Conservation (phyloP, 2,797 vertebrate genomes). For the Semaprochilodus insignis region DNA sequence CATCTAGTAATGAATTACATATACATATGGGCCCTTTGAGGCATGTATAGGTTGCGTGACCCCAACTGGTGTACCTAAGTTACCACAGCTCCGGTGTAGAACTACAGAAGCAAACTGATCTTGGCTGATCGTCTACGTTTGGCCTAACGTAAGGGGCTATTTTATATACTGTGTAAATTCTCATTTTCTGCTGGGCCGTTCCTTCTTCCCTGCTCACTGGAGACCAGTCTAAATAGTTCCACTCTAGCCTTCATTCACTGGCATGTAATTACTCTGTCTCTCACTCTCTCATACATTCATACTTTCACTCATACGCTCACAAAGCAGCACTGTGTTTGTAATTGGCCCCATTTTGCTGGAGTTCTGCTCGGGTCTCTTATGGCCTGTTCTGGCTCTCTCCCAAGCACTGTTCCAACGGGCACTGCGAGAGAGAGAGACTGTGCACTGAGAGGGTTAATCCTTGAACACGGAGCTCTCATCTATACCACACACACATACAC, state of each 20-base stretch:
- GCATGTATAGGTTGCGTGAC: background rate
- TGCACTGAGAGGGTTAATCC: conserved; percentile 57
- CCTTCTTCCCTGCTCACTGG: background rate
- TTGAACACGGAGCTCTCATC: conserved; percentile 31
- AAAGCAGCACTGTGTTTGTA: conserved; percentile 62
- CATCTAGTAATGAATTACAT: too few relatives aligned
- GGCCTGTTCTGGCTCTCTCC: conserved; percentile 19
- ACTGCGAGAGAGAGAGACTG: conserved; percentile 15
- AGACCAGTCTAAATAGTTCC: background rate
- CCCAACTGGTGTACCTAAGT: too few relatives aligned
- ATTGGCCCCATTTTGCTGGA: conserved; percentile 63
- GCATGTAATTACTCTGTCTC: background rate
- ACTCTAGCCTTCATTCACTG: background rate
- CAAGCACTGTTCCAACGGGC: conserved; percentile 5
- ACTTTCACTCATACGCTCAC: conserved; percentile 3
- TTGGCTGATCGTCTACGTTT: background rate
- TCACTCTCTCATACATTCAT: background rate
- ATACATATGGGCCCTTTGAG: too few relatives aligned
- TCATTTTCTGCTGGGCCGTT: background rate
- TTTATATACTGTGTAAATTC: too few relatives aligned
- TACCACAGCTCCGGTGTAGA: background rate
- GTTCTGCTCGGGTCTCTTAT: conserved; percentile 46
- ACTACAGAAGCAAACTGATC: background rate
- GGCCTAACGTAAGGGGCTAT: background rate
- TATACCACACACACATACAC: conserved; percentile 59